Base-by-base conservation (phyloP, 2,888 invertebrate species). In the Sepiola atlantica region DNA sequence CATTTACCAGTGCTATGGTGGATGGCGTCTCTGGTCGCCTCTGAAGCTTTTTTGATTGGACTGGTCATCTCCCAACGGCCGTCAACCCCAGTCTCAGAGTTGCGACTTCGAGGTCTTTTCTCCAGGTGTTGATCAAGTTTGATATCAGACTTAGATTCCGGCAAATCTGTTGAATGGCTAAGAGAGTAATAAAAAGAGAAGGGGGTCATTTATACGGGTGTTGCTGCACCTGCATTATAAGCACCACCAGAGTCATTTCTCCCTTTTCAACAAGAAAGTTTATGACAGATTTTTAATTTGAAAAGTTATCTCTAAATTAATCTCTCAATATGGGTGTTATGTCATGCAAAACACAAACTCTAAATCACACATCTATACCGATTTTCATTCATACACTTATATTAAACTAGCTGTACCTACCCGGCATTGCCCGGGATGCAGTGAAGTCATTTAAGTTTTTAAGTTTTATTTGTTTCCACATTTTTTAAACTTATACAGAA, bases 121-220 rank as follows among this genome's bases (percentile, higher is more conserved):
- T 92, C 92, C 45, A 55, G 28, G n/a, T 92, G 45, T 92, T 92
- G 92, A 55, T 92, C 92, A n/a, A 92, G 54, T 35, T 92, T 92
- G 54, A 20, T n/a, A 92, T 92, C 92, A 92, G 45, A 55, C 28
- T 92, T 92, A 18, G 92, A 92, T 55, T 92, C 92, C 14, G 92
- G 92, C 92, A 92, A n/a, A 28, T 92, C 92, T 92, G 92, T n/a
- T 55, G 92, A 92, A 35, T 92, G 92, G 55, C 92, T 92, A 55
- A 45, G 55, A 92, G 12, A 92, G 77, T 77, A 77, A n/a, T n/a
- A 77, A 18, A 77, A 77, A 77, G 77, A 77, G 32, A 77, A 16
- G 10, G n/a, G n/a, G n/a, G n/a, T 77, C n/a, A 77, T 77, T 77
- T 77, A 77, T 77, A 18, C 77, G 12, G 77, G 14, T 14, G 16